Conservation (phyloP, 2,113 vertebrate species). For the Lepisosteus osseus region DNA sequence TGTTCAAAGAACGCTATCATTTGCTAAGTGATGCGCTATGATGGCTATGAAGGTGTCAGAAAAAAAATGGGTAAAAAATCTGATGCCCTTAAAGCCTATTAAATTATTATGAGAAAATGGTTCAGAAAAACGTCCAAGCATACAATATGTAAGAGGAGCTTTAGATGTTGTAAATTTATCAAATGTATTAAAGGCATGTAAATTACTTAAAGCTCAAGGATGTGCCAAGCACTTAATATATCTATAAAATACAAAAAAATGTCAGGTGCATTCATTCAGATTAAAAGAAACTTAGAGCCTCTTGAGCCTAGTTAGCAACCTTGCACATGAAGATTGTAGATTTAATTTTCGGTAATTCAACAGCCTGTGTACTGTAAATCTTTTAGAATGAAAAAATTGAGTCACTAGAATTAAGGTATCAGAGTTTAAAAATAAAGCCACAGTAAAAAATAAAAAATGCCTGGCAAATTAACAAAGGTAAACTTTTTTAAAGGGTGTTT, state of each 20-base stretch:
- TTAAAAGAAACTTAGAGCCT: too few relatives aligned
- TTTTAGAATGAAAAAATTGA: too few relatives aligned
- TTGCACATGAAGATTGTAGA: too few relatives aligned
- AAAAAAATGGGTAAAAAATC: constrained; percentile 10
- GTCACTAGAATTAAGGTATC: too few relatives aligned
- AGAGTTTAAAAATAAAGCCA: too few relatives aligned
- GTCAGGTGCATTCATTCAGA: background rate
- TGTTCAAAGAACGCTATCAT: background rate
- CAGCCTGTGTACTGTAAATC: too few relatives aligned
- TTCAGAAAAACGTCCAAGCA: background rate
- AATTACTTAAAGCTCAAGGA: background rate
- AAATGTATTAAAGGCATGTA: background rate
- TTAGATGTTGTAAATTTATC: background rate
- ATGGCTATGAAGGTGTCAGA: background rate
- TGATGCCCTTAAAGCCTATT: constrained; percentile 16
- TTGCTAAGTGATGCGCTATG: background rate
- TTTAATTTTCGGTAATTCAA: too few relatives aligned
- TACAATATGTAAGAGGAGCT: background rate
- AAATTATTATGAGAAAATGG: background rate
- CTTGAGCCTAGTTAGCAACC: too few relatives aligned
- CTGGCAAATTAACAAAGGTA: too few relatives aligned
- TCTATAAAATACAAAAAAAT: background rate
- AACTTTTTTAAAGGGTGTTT: too few relatives aligned
- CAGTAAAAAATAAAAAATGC: too few relatives aligned
- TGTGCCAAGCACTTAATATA: background rate